Percentiles rank a stretch among this genome's conserved stretches.
phyloP scores from a whole-genome alignment of 53 echinoderm and acorn worm species.

The Actinopyga echinites region DNA sequence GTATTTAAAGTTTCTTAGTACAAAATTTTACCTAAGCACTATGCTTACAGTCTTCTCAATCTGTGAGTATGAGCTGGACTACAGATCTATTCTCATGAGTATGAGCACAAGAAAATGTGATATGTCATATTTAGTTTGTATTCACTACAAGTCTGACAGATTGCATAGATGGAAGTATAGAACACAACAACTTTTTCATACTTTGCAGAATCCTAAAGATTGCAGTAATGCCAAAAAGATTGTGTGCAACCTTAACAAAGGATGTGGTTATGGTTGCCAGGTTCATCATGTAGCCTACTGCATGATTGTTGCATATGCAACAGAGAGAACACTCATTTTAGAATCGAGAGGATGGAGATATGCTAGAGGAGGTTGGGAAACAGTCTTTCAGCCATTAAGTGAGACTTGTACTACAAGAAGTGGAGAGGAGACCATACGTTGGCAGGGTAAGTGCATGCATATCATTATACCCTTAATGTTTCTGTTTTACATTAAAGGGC shows the following conservation, averaged over 20 bases:
- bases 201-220: conserved; percentile 81
- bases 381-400: conserved; percentile 88
- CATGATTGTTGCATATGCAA: conserved; percentile 90
- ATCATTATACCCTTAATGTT: too few species aligned
- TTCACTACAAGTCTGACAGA: too few species aligned
- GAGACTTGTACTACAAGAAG: conserved; percentile 71
- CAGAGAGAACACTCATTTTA: conserved; percentile 82
- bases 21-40: too few species aligned
- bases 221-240: conserved; percentile 88
- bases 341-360: conserved; percentile 94
- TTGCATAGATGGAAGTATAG: too few species aligned
- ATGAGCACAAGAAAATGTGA: too few species aligned
- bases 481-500: too few species aligned
- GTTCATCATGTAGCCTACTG: conserved; percentile 95
- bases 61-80: too few species aligned
- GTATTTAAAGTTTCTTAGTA: too few species aligned
- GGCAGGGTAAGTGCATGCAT: conserved; percentile 69
- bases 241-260: conserved; percentile 93
- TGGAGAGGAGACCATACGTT: conserved; percentile 67
- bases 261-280: conserved; percentile 95
- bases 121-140: too few species aligned
- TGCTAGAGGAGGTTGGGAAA: conserved; percentile 94
- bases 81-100: too few species aligned
- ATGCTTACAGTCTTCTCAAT: too few species aligned
- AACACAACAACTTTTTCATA: too few species aligned